Conservation (phyloP, 2,797 vertebrate species). For the Eidolon dupreanum region DNA sequence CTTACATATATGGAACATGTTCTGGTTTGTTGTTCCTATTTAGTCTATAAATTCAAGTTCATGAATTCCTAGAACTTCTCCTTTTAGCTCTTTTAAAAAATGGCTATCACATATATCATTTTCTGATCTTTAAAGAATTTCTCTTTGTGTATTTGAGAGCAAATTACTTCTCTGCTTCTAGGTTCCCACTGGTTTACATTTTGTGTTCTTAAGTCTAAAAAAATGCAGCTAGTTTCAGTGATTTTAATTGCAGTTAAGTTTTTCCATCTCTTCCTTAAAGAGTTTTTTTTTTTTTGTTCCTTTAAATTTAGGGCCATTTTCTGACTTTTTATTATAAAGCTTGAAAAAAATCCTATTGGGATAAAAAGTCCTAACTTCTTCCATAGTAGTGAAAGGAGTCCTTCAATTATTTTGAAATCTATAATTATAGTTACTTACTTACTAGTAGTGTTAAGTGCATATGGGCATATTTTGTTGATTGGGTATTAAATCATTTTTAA, state of each 20-base stretch:
- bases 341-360: neutral
- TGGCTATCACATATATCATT: neutral
- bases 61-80: slow-evolving; percentile 22
- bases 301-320: neutral
- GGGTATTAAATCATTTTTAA: slow-evolving; percentile 38
- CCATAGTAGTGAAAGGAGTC: neutral
- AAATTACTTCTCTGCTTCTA: neutral
- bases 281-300: neutral
- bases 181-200: neutral
- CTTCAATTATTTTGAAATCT: slow-evolving; percentile 6
- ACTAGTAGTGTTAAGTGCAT: neutral
- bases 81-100: neutral
- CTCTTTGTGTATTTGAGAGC: neutral
- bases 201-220: slow-evolving; percentile 20
- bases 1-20: neutral
- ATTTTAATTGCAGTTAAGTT: slow-evolving; percentile 17
- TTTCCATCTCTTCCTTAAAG: slow-evolving; percentile 35
- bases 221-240: neutral
- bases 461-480: neutral
- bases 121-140: slow-evolving; percentile 19
- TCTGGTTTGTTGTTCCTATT: neutral
- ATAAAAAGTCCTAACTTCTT: neutral
- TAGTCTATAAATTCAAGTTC: neutral
- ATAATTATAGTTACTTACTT: slow-evolving; percentile 29
- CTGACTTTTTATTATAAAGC: neutral